Conservation (phyloP, 2,113 vertebrate species). For the Corvus cornix region DNA sequence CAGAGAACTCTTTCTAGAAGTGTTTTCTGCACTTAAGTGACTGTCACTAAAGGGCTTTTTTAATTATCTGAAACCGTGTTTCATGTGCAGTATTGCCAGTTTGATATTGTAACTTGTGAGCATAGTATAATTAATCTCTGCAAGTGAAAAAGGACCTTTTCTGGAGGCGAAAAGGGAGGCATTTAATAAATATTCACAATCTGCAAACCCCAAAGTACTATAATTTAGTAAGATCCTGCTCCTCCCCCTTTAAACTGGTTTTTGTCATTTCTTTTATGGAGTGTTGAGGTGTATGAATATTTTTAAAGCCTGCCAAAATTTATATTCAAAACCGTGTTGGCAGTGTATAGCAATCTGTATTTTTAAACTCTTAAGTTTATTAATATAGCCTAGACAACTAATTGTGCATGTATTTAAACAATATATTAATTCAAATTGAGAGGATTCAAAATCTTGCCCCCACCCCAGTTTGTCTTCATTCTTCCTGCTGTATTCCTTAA, state of each 20-base stretch:
- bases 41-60: neutral
- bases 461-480: neutral
- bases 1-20: neutral
- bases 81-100: neutral
- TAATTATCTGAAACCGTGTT: neutral
- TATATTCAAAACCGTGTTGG: neutral
- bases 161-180: neutral
- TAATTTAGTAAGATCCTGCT: neutral
- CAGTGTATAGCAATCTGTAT: neutral
- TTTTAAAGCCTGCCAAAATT: neutral
- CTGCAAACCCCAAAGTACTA: neutral
- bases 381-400: neutral
- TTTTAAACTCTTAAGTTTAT: neutral
- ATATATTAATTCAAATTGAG: neutral
- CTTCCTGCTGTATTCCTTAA: neutral
- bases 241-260: neutral
- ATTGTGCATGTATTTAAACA: neutral
- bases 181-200: neutral
- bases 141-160: neutral
- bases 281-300: neutral
- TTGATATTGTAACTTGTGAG: constrained; percentile 19
- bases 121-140: constrained; percentile 28
- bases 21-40: neutral
- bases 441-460: neutral
- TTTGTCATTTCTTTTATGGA: neutral